A percentile compares a stretch with the other conserved stretches of the same genome.
Conservation (phyloP, 1,140 invertebrate genomes). For the Macrostomum lignano region DNA sequence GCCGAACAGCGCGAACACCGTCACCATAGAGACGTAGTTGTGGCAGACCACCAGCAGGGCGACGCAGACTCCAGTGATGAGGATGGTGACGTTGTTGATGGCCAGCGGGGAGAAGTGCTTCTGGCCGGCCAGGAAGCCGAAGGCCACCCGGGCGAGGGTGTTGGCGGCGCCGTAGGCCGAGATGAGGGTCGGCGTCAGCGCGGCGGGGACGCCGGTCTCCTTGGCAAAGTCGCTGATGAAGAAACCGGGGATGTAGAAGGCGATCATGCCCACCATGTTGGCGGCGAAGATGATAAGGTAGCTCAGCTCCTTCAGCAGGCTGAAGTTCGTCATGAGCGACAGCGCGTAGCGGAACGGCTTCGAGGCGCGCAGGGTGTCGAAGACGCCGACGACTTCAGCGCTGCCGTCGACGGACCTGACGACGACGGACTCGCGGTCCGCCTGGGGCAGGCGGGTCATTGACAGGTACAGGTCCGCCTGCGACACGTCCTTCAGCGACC, state of each 20-base stretch:
- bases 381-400: too few relatives aligned
- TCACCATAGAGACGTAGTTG: conserved; percentile 43
- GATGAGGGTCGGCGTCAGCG: background rate
- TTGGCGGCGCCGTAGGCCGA: conserved; percentile 20
- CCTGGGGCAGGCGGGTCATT: too few relatives aligned
- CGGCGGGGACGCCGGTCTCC: background rate
- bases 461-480: too few relatives aligned
- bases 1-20: conserved; percentile 65
- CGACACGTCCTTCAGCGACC: too few relatives aligned
- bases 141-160: conserved; percentile 32
- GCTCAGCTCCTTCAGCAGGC: too few relatives aligned
- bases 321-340: too few relatives aligned
- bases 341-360: too few relatives aligned
- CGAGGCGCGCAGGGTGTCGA: too few relatives aligned
- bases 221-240: background rate
- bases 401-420: too few relatives aligned
- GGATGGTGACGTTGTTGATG: conserved; percentile 69
- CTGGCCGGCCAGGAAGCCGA: conserved; percentile 31
- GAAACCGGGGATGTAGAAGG: background rate
- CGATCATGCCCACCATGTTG: conserved; percentile 53
- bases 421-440: too few relatives aligned
- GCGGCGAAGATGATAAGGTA: conserved; percentile 57
- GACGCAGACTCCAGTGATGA: conserved; percentile 57
- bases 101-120: conserved; percentile 48
- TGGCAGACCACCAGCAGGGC: conserved; percentile 50